Conservation (phyloP, 1,140 invertebrate genomes). For the Drosophila mayri region DNA sequence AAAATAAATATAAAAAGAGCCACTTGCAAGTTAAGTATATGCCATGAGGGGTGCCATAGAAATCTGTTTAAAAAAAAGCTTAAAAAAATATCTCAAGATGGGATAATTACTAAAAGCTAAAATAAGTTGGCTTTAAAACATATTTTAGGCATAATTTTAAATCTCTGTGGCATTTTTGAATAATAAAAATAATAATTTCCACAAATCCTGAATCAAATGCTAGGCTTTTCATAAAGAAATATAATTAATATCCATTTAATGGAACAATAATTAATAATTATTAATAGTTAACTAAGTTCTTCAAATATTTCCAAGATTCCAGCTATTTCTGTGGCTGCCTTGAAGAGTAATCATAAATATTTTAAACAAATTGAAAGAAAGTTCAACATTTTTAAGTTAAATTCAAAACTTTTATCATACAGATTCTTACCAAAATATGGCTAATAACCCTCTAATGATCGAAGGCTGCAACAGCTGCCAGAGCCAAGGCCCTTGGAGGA, state of each 20-base stretch:
- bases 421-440: neutral
- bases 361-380: neutral
- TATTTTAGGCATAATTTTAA: neutral
- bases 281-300: neutral
- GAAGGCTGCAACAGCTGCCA: conserved; percentile 9
- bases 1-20: neutral
- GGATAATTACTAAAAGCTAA: neutral
- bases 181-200: neutral
- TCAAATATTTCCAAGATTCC: neutral
- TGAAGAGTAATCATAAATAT: neutral
- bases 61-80: no score
- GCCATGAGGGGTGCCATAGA: no score
- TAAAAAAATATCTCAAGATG: no score
- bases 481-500: conserved; percentile 31
- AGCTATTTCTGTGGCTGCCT: neutral
- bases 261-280: no score
- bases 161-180: neutral
- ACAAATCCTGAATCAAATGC: neutral
- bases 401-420: no score
- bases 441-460: conserved; percentile 31
- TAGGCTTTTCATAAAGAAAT: no score
- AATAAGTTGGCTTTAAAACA: neutral
- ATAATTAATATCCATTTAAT: neutral
- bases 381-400: neutral
- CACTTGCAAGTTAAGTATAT: neutral